These are phyloP conservation scores for Coecobrya sp. DNA, from an alignment of 2,888 invertebrate genomes.

Conservation along the genomic window DNA sequence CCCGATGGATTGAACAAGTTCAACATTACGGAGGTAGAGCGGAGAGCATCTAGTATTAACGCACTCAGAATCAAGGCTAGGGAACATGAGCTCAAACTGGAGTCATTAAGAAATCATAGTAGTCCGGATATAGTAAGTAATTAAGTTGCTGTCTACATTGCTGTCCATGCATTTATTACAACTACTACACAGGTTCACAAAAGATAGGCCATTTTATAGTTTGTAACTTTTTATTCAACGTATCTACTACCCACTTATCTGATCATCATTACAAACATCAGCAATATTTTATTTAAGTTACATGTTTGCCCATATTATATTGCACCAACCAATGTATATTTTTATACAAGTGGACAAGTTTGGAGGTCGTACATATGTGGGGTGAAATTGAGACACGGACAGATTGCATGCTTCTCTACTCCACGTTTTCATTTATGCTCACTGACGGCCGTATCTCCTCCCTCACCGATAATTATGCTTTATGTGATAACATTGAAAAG, in stretches of 20 bases:
- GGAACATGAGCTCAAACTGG: slow-evolving; percentile 95
- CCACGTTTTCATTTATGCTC: slow-evolving; percentile 9
- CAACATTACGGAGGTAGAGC: slow-evolving; percentile 91
- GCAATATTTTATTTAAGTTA: no score
- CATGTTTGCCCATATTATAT: no score
- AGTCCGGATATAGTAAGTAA: slow-evolving; percentile 81
- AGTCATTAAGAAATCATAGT: slow-evolving; percentile 91
- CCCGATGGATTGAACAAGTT: slow-evolving; percentile 73
- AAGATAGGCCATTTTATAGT: neutral
- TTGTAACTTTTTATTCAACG: neutral
- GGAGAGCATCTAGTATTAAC: slow-evolving; percentile 95
- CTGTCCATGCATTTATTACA: slow-evolving; percentile 33
- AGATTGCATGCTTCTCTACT: neutral
- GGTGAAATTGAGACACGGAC: neutral
- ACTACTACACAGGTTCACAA: neutral
- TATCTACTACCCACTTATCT: neutral
- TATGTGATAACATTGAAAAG: slow-evolving; percentile 28
- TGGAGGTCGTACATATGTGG: neutral
- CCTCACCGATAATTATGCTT: slow-evolving; percentile 9
- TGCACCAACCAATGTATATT: no score
- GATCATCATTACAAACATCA: neutral
- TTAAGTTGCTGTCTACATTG: slow-evolving; percentile 63
- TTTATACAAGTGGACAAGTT: no score
- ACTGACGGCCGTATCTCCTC: slow-evolving; percentile 10
- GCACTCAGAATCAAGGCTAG: slow-evolving; percentile 95